Evolutionary conservation across 2,113 vertebrate genomes (phyloP).

Genomic region (Neogobius melanostomus): DNA sequence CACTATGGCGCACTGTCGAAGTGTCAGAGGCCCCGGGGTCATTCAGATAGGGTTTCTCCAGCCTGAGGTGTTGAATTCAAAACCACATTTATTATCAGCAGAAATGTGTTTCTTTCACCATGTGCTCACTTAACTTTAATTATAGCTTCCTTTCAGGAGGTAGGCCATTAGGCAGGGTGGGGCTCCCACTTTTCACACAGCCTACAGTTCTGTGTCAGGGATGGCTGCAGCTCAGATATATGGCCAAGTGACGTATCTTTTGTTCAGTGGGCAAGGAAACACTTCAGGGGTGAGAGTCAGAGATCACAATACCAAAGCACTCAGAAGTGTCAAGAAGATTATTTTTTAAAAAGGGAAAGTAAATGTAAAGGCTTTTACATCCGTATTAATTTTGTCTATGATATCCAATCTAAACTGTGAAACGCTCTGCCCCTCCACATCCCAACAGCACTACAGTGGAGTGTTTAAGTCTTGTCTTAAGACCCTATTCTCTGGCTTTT

Average conservation of each 20-base stretch:
- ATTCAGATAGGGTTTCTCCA: conserved; percentile 72
- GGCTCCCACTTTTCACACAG: conserved; percentile 39
- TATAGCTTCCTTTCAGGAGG: conserved; percentile 68
- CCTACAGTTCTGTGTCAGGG: conserved; percentile 35
- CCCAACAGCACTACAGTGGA: no score
- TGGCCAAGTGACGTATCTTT: conserved; percentile 37
- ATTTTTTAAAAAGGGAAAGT: conserved; percentile 19
- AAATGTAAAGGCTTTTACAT: no score
- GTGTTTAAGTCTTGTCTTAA: no score
- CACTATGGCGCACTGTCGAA: conserved; percentile 66
- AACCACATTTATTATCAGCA: conserved; percentile 75
- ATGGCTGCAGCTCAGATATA: conserved; percentile 46
- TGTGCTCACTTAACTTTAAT: conserved; percentile 81
- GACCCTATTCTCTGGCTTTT: no score
- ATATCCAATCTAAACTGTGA: no score
- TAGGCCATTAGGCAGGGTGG: conserved; percentile 65
- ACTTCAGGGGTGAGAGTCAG: conserved; percentile 7
- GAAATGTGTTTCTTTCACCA: conserved; percentile 75
- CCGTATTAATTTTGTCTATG: no score
- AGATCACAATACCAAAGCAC: conserved; percentile 23
- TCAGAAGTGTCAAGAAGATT: conserved; percentile 14
- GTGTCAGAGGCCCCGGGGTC: conserved; percentile 66
- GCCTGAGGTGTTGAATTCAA: conserved; percentile 78
- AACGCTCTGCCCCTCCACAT: no score
- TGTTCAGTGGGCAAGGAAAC: conserved; percentile 38